phyloP scores from a whole-genome alignment of 2,113 vertebrate genomes.

The Cynocephalus volans region DNA sequence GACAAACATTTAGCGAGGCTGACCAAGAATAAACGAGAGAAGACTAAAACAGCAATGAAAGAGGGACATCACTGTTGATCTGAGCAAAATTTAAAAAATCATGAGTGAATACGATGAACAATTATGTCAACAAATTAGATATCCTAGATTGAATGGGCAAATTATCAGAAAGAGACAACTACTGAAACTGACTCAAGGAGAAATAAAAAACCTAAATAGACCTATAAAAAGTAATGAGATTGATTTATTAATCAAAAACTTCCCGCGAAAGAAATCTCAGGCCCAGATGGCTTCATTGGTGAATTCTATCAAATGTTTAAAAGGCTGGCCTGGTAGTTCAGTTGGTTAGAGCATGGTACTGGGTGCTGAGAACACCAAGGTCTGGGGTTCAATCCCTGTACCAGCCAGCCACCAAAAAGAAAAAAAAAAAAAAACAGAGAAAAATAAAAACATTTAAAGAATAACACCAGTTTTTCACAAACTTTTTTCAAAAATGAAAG shows the following conservation, averaged over 20 bases:
- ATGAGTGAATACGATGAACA: not conserved
- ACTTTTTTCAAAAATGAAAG: not conserved
- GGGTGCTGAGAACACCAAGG: no score
- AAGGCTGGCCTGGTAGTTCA: no score
- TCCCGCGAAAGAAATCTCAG: not conserved
- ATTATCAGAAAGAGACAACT: not conserved
- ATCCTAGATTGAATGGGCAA: not conserved
- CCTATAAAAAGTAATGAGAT: not conserved
- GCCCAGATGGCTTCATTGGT: not conserved
- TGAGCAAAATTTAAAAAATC: not conserved
- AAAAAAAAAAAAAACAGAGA: no score
- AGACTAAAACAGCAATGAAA: not conserved
- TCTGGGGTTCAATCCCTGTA: no score
- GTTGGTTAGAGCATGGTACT: no score
- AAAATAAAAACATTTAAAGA: not conserved
- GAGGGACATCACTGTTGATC: not conserved
- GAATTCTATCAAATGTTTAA: not conserved
- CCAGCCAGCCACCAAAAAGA: no score
- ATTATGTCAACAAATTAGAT: not conserved
- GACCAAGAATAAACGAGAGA: not conserved
- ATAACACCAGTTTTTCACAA: not conserved
- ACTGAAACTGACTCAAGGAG: not conserved
- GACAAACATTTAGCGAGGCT: not conserved
- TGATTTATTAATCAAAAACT: not conserved
- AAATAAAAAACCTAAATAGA: not conserved